Evolutionary conservation across 2,888 invertebrate species (phyloP), one percentile per base, ranked within the genome.

Genomic region (Perdita meconis): DNA sequence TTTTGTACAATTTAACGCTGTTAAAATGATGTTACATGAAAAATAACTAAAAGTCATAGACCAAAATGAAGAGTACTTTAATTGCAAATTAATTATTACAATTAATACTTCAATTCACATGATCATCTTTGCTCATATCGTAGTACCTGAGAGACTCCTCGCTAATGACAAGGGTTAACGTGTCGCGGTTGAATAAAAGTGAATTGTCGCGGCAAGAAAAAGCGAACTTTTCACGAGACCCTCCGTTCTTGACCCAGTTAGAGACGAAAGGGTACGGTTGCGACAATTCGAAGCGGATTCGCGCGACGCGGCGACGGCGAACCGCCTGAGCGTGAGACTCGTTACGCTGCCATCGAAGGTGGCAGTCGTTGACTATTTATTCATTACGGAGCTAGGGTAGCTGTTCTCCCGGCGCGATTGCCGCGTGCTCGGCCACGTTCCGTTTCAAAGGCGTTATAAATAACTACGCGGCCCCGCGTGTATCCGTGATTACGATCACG

Each of bases 401-500:
- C 34, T 34, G 40, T 42, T 59, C 64, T 70, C 67, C 55, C 67
- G 68, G 56, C 61, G 36, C 68, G 70, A 80, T 78, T 64, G 63
- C 72, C 63, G 73, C 63, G 42, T 73, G 59, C 73, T 67, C 67
- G 36, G 60, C 74, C 63, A 71, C 80, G 82, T 78, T 79, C 80
- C 79, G 76, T 73, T 83, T 85, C 79, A 85, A 85, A 86, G 81
- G 73, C 80, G 81, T 83, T 85, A 84, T 86, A 86, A 86, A 86
- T 85, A 84, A 85, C 80, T 47, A 70, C 77, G 73, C 77, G 69
- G 70, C 56, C 71, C 78, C 69, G 81, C 80, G 79, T 73, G 71
- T 77, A 79, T 80, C 82, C 82, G 80, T 85, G 84, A 85, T 86
- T 85, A 85, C 81, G 83, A 86, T 86, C 84, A 81, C 82, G 85